These are phyloP conservation scores for Hydraecia micacea DNA, from an alignment of 2,888 invertebrate genomes.

Conservation along the genomic window DNA sequence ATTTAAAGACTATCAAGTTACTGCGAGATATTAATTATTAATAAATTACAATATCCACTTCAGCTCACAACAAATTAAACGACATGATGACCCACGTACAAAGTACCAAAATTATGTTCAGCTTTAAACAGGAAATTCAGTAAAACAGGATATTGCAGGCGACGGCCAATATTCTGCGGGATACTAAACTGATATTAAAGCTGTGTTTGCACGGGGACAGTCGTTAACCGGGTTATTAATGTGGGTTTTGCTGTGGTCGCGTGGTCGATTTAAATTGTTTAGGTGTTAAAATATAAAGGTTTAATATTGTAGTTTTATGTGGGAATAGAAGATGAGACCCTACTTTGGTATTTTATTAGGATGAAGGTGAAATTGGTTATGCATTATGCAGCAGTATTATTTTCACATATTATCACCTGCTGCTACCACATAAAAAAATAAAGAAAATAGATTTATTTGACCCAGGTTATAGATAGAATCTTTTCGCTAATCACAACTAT, in stretches of 20 bases:
- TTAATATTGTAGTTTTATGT: slow-evolving; percentile 23
- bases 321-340: neutral
- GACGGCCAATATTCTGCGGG: slow-evolving; percentile 63
- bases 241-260: slow-evolving; percentile 43
- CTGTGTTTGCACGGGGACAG: slow-evolving; percentile 55
- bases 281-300: slow-evolving; percentile 41
- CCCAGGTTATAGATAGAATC: too few species aligned
- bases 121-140: slow-evolving; percentile 59
- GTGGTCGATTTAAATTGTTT: slow-evolving; percentile 49
- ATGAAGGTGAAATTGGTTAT: neutral
- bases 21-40: neutral
- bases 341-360: slow-evolving; percentile 18
- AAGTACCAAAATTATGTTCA: slow-evolving; percentile 46
- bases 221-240: slow-evolving; percentile 60
- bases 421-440: too few species aligned
- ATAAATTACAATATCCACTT: neutral
- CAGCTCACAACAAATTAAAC: slow-evolving; percentile 35
- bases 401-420: too few species aligned
- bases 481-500: too few species aligned
- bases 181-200: slow-evolving; percentile 64
- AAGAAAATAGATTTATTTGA: too few species aligned
- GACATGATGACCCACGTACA: slow-evolving; percentile 27
- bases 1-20: neutral
- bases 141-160: slow-evolving; percentile 66
- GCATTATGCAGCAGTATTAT: neutral